phyloP scores from a whole-genome alignment of 2,888 invertebrate species.

The Epirrhoe tristata region DNA sequence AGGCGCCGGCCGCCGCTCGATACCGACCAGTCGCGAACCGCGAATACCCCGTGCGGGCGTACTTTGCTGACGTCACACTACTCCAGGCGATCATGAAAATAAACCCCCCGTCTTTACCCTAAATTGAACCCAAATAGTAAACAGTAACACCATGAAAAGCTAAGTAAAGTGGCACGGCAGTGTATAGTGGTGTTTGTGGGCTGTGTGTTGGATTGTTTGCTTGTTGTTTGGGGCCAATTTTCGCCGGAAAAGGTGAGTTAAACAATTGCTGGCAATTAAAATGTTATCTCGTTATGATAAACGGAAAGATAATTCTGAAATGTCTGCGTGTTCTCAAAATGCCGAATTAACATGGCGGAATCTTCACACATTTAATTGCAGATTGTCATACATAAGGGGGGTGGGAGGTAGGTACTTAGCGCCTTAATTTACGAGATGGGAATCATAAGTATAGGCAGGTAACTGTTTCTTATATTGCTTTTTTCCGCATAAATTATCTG shows the following conservation, averaged over 20 bases:
- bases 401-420: conserved; percentile 6
- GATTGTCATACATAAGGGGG: conserved; percentile 14
- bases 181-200: conserved; percentile 16
- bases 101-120: conserved; percentile 44
- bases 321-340: conserved; percentile 5
- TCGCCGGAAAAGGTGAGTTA: conserved; percentile 40
- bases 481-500: background rate
- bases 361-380: conserved; percentile 13
- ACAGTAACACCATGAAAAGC: conserved; percentile 20
- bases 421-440: conserved; percentile 10
- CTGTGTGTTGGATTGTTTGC: conserved; percentile 44
- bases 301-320: conserved; percentile 6
- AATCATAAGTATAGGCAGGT: conserved; percentile 4
- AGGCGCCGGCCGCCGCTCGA: conserved; percentile 72
- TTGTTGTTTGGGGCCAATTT: conserved; percentile 30
- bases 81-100: conserved; percentile 56
- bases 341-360: conserved; percentile 11
- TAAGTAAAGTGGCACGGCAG: conserved; percentile 11
- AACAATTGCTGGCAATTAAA: conserved; percentile 17
- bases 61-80: conserved; percentile 34
- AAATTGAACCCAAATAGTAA: conserved; percentile 26
- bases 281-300: conserved; percentile 23
- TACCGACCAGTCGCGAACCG: conserved; percentile 76
- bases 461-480: background rate
- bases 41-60: conserved; percentile 31